Conservation (phyloP, 1,140 invertebrate genomes). For the Drosophila serrata region DNA sequence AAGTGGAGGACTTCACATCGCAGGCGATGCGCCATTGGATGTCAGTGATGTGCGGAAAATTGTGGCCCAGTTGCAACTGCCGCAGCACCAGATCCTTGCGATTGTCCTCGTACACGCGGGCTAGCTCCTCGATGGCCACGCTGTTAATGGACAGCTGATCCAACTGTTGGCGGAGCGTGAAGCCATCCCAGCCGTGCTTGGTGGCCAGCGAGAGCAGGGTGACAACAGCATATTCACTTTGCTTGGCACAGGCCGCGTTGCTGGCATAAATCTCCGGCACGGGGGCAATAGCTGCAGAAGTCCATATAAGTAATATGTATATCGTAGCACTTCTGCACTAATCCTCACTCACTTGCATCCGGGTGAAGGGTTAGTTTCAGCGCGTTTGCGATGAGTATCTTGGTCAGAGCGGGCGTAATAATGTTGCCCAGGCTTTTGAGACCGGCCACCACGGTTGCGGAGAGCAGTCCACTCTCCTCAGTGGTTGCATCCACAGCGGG, state of each 20-base stretch:
- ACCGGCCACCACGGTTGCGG: conserved; percentile 71
- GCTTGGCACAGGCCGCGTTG: conserved; percentile 75
- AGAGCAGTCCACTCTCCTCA: conserved; percentile 50
- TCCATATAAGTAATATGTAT: background rate
- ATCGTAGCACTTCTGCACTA: too few relatives aligned
- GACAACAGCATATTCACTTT: conserved; percentile 83
- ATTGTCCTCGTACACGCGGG: conserved; percentile 72
- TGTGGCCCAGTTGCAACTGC: conserved; percentile 72
- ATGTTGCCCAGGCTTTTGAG: conserved; percentile 65
- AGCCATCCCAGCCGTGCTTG: conserved; percentile 65
- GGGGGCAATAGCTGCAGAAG: conserved; percentile 67
- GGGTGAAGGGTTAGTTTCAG: conserved; percentile 78
- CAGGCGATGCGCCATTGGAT: conserved; percentile 81
- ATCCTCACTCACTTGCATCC: conserved; percentile 69
- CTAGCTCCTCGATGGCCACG: conserved; percentile 65
- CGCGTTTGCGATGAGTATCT: conserved; percentile 72
- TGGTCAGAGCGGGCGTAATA: conserved; percentile 61
- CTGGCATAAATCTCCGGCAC: conserved; percentile 81
- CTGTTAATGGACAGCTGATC: conserved; percentile 47
- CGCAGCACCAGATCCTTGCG: conserved; percentile 69
- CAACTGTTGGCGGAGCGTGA: conserved; percentile 58
- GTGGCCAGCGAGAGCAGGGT: conserved; percentile 70
- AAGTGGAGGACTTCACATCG: conserved; percentile 79
- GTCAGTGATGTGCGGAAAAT: conserved; percentile 79
- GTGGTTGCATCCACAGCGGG: background rate